Conservation (phyloP, 2,888 invertebrate species). For the Nemotelus pantherinus region DNA sequence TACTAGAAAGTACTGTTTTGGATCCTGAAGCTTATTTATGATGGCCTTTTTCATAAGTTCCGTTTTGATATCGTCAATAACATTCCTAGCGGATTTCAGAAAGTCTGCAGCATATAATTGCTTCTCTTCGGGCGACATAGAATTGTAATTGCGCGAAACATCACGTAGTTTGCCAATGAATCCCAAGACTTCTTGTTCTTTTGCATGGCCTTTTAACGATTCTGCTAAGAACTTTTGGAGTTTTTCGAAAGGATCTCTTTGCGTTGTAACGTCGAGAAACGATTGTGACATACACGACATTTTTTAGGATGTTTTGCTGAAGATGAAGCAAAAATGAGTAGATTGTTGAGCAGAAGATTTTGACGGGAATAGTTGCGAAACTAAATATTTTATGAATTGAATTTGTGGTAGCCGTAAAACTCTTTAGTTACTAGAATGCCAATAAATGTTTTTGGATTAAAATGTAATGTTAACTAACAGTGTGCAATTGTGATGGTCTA, state of each 20-base stretch:
- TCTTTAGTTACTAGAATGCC: no score
- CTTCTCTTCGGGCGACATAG: constrained; percentile 41
- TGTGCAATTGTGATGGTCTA: no score
- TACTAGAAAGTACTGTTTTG: constrained; percentile 23
- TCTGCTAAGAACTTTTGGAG: constrained; percentile 18
- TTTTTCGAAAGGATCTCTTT: constrained; percentile 34
- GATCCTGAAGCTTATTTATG: constrained; percentile 15
- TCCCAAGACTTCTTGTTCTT: neutral
- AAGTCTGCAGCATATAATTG: constrained; percentile 43
- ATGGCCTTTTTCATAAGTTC: constrained; percentile 26
- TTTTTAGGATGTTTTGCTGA: neutral
- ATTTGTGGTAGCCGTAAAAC: no score
- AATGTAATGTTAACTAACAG: no score
- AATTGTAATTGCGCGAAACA: constrained; percentile 13
- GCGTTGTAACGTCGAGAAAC: neutral
- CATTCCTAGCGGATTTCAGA: constrained; percentile 23
- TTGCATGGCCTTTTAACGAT: constrained; percentile 23
- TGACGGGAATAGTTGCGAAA: neutral
- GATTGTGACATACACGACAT: constrained; percentile 36
- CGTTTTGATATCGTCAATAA: constrained; percentile 28
- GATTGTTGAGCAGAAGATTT: neutral
- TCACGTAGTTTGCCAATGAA: constrained; percentile 23
- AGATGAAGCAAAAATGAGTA: neutral
- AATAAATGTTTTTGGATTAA: no score
- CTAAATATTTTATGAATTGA: no score